Evolutionary conservation across 2,797 vertebrate genomes (phyloP).

Genomic region (Coregonus suidteri): DNA sequence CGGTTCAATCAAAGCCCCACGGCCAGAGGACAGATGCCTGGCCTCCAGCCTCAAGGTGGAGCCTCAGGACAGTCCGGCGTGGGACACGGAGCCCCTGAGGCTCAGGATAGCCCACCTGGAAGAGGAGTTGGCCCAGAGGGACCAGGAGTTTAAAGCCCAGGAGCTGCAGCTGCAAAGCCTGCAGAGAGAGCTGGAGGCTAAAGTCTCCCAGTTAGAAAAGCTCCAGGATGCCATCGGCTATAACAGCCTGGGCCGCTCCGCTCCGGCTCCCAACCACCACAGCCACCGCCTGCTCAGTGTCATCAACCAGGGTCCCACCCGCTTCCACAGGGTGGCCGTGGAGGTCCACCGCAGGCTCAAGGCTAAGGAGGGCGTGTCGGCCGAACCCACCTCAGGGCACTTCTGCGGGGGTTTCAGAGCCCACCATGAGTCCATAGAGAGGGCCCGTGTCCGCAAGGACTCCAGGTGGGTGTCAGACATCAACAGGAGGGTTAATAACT

Average conservation of each 20-base stretch:
- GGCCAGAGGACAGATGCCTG: slow-evolving; percentile 68
- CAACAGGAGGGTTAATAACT: neutral
- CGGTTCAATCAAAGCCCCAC: slow-evolving; percentile 78
- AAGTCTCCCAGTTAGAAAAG: slow-evolving; percentile 77
- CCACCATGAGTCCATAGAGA: slow-evolving; percentile 53
- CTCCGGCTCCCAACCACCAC: slow-evolving; percentile 15
- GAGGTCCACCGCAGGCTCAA: slow-evolving; percentile 78
- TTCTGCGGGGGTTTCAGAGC: slow-evolving; percentile 63
- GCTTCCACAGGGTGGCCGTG: slow-evolving; percentile 74
- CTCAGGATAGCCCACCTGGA: slow-evolving; percentile 72
- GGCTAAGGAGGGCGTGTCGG: slow-evolving; percentile 82
- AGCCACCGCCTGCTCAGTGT: slow-evolving; percentile 66
- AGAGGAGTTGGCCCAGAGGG: slow-evolving; percentile 67
- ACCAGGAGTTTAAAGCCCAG: slow-evolving; percentile 65
- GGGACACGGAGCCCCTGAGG: slow-evolving; percentile 70
- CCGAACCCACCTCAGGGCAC: slow-evolving; percentile 78
- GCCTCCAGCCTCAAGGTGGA: slow-evolving; percentile 56
- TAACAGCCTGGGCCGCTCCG: slow-evolving; percentile 57
- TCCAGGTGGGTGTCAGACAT: slow-evolving; percentile 48
- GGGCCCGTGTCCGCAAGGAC: slow-evolving; percentile 66
- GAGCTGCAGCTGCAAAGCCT: slow-evolving; percentile 69
- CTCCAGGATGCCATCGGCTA: slow-evolving; percentile 80
- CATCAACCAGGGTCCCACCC: slow-evolving; percentile 77
- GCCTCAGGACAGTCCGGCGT: neutral
- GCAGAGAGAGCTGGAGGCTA: slow-evolving; percentile 73